Conservation (phyloP, 2,113 vertebrate genomes). For the Aptenodytes forsteri region DNA sequence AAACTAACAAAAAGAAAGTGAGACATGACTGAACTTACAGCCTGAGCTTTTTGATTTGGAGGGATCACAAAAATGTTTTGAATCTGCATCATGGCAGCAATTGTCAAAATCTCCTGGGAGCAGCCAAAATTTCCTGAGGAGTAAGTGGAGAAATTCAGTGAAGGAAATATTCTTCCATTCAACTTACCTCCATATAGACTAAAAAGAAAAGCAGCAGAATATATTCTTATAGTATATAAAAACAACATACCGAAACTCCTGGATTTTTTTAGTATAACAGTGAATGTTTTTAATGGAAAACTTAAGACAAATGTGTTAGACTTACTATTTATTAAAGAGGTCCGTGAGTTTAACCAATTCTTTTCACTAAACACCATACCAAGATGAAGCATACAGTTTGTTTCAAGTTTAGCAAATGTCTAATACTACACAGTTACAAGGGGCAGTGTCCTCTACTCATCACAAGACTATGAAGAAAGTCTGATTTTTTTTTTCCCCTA, state of each 20-base stretch:
- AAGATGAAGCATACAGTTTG: not conserved
- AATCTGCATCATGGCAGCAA: constrained; percentile 99
- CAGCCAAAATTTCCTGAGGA: constrained; percentile 91
- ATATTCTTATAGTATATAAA: not conserved
- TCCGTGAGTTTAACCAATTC: not conserved
- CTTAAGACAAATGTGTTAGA: not conserved
- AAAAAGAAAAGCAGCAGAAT: not conserved
- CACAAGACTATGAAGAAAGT: not conserved
- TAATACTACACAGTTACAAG: not conserved
- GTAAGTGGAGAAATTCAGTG: not conserved
- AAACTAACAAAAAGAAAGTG: not conserved
- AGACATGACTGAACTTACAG: constrained; percentile 78
- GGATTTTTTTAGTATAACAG: not conserved
- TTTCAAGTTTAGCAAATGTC: not conserved
- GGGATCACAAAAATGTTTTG: constrained; percentile 92
- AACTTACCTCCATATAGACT: not conserved
- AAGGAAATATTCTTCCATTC: not conserved
- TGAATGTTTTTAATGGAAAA: not conserved
- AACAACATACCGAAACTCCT: not conserved
- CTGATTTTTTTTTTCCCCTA: not conserved
- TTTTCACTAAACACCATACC: not conserved
- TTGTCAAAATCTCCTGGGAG: constrained; percentile 95
- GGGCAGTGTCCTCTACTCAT: not conserved
- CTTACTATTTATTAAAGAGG: not conserved
- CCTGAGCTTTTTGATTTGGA: constrained; percentile 89